phyloP scores from a whole-genome alignment of 2,797 vertebrate genomes.

The Hoplostethus mediterraneus region DNA sequence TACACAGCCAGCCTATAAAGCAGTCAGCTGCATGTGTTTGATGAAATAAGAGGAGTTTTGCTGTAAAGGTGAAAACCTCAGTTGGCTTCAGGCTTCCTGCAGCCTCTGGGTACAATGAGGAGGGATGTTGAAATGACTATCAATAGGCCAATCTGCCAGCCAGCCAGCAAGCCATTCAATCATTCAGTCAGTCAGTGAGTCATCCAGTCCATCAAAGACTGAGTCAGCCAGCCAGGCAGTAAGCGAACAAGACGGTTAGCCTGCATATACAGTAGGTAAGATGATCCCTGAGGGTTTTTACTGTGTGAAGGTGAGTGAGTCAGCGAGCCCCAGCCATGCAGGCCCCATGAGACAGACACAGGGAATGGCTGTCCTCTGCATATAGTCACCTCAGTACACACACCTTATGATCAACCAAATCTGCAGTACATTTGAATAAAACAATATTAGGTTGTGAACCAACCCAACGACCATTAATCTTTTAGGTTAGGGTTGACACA shows the following conservation, averaged over 20 bases:
- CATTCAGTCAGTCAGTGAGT: neutral
- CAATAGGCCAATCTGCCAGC: constrained; percentile 23
- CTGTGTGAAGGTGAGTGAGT: constrained; percentile 61
- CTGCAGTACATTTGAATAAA: neutral
- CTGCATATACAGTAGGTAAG: constrained; percentile 60
- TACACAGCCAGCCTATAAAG: constrained; percentile 7
- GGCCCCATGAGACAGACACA: constrained; percentile 29
- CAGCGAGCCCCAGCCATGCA: constrained; percentile 34
- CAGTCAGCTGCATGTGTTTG: neutral
- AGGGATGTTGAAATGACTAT: constrained; percentile 40
- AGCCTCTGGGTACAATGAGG: constrained; percentile 27
- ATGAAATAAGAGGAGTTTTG: constrained; percentile 12
- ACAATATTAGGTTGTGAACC: neutral
- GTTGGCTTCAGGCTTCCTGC: constrained; percentile 6
- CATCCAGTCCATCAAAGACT: neutral
- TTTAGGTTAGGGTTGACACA: neutral
- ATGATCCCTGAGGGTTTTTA: constrained; percentile 59
- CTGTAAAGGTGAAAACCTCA: constrained; percentile 1
- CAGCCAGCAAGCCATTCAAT: neutral
- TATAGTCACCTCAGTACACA: constrained; percentile 1
- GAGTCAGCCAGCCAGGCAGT: neutral
- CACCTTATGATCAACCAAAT: constrained; percentile 10
- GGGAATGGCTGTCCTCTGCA: constrained; percentile 26
- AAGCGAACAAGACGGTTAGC: constrained; percentile 12
- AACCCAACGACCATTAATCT: neutral